phyloP scores from a whole-genome alignment of 2,888 invertebrate genomes.

The Anaspis maculata region DNA sequence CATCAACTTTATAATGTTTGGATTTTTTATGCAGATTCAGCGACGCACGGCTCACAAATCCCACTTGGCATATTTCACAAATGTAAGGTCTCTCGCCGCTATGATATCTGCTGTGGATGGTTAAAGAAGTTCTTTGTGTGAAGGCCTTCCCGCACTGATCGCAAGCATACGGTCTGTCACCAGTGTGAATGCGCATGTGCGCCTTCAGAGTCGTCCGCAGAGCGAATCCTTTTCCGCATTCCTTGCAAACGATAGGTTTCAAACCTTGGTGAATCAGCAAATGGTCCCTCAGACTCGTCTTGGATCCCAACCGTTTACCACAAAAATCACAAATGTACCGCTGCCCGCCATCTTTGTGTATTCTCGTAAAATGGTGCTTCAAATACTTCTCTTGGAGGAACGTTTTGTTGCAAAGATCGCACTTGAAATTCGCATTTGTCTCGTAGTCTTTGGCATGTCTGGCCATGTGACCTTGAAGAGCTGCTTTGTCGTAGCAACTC shows the following conservation, averaged over 20 bases:
- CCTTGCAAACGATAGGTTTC: constrained; percentile 1
- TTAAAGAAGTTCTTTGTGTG: constrained; percentile 18
- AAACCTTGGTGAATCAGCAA: constrained; percentile 36
- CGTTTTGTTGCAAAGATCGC: constrained; percentile 28
- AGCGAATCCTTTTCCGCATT: constrained; percentile 16
- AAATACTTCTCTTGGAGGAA: constrained; percentile 22
- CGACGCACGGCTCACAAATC: neutral
- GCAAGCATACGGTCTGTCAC: constrained; percentile 34
- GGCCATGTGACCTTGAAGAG: constrained; percentile 26
- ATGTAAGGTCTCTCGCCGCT: too few species aligned
- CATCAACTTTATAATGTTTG: too few species aligned
- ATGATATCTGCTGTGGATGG: constrained; percentile 27
- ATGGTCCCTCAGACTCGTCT: constrained; percentile 32
- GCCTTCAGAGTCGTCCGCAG: constrained; percentile 20
- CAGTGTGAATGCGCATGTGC: constrained; percentile 48
- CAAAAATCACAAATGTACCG: constrained; percentile 14
- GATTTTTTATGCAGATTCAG: constrained; percentile 1
- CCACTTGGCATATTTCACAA: too few species aligned
- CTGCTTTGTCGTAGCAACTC: constrained; percentile 26
- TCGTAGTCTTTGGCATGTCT: constrained; percentile 22
- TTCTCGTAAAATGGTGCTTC: constrained; percentile 15
- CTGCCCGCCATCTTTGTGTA: constrained; percentile 19
- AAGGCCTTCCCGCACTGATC: constrained; percentile 6
- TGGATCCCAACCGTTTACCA: constrained; percentile 23
- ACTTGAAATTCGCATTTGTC: constrained; percentile 32